Evolutionary conservation across 2,797 vertebrate species (phyloP).

Genomic region (Anableps anableps): DNA sequence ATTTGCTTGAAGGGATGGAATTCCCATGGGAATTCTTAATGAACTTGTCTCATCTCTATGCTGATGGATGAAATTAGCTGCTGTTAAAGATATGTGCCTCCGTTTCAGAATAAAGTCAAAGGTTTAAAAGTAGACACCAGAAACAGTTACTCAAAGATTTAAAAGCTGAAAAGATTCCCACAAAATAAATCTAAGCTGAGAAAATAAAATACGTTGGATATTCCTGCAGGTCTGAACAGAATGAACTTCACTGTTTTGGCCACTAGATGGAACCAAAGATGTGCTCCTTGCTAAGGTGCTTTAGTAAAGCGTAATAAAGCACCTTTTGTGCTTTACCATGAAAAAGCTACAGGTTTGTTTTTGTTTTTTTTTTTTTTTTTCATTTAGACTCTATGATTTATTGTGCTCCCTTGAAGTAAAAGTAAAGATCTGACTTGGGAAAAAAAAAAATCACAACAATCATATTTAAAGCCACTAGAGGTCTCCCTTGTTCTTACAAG

Average conservation of each 20-base stretch:
- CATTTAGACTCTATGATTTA: not conserved
- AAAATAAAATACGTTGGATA: not conserved
- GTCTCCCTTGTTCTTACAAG: not conserved
- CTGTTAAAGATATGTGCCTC: not conserved
- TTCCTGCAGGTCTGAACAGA: not conserved
- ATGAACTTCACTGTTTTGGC: not conserved
- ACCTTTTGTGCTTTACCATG: too few relatives aligned
- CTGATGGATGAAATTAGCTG: not conserved
- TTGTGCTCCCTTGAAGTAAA: not conserved
- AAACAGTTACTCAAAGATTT: not conserved
- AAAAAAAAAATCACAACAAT: not conserved
- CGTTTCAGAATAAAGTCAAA: not conserved
- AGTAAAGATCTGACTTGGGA: not conserved
- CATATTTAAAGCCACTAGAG: not conserved
- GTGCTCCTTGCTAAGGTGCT: not conserved
- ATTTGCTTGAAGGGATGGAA: fast-evolving
- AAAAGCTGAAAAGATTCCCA: not conserved
- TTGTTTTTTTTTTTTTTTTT: not conserved
- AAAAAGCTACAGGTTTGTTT: too few relatives aligned
- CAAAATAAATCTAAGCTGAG: not conserved
- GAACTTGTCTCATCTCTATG: not conserved
- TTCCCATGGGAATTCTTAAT: conserved; percentile 53
- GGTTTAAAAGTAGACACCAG: not conserved
- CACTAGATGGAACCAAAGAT: conserved; percentile 1
- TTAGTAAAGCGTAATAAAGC: too few relatives aligned